A percentile compares a stretch with the other conserved stretches of the same genome.
Conservation (phyloP, 2,888 invertebrate species). For the Meliscaeva auricollis region DNA sequence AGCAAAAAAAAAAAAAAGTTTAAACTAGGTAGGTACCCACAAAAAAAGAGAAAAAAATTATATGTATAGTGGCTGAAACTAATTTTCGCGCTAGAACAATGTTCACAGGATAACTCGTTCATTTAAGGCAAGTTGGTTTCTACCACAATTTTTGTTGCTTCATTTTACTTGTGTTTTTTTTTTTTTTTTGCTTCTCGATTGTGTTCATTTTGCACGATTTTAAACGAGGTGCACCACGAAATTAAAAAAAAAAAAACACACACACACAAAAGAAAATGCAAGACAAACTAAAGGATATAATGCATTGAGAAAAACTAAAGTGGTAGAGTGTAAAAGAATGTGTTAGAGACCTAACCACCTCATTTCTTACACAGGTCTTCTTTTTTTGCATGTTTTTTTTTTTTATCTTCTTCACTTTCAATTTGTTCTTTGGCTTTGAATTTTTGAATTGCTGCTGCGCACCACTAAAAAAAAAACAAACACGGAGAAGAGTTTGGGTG, state of each 20-base stretch:
- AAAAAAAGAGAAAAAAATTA: slow-evolving; percentile 18
- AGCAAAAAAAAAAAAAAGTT: slow-evolving; percentile 2
- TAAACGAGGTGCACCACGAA: slow-evolving; percentile 71
- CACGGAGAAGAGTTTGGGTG: slow-evolving; percentile 17
- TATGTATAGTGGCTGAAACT: slow-evolving; percentile 68
- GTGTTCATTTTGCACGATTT: slow-evolving; percentile 57
- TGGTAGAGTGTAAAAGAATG: slow-evolving; percentile 71
- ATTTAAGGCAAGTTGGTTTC: slow-evolving; percentile 41
- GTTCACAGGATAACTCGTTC: slow-evolving; percentile 69
- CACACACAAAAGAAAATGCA: background rate
- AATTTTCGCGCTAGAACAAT: slow-evolving; percentile 73
- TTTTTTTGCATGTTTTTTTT: slow-evolving; percentile 8
- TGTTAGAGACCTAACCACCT: slow-evolving; percentile 73
- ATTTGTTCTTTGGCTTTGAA: slow-evolving; percentile 60
- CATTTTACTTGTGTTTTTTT: background rate
- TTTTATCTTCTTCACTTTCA: slow-evolving; percentile 58
- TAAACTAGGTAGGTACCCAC: background rate
- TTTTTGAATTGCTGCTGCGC: slow-evolving; percentile 43
- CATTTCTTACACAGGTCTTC: slow-evolving; percentile 50
- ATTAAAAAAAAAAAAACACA: slow-evolving; percentile 36
- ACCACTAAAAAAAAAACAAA: background rate
- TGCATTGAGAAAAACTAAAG: slow-evolving; percentile 60
- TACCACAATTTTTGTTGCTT: slow-evolving; percentile 28
- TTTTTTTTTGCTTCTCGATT: background rate
- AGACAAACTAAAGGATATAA: slow-evolving; percentile 62